Evolutionary conservation across 2,113 vertebrate genomes (phyloP), one percentile per base, ranked within the genome.

Genomic region (Syngnathus typhle): DNA sequence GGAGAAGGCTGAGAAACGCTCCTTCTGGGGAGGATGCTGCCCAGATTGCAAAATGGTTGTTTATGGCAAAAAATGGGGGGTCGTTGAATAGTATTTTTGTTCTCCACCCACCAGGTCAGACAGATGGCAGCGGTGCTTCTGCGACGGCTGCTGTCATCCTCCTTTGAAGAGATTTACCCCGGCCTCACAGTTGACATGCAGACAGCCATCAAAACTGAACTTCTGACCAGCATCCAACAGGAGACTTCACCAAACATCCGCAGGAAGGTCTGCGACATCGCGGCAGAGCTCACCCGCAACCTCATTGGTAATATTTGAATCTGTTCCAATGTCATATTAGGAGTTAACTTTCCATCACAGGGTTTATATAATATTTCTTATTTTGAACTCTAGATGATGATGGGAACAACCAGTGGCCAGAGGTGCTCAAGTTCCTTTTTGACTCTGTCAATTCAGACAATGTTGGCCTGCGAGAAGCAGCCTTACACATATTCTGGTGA

Each of bases 401-500:
- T 38, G 96, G 97, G 39, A 99, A 97, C 80, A 99, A 97, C 80
- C 96, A 98, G 78, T 99, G 97, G 97, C 96, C 96, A 23, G 97
- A 98, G 81, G 87, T 95, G 71, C 87, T 99, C 70, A 98, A 98
- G 83, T 99, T 99, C 81, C 92, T 99, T 38, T 99, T 99, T 71
- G 97, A 98, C 67, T 98, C 96, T 0, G 95, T 99, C 65, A 99
- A 94, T 84, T 98, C 97, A 43, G 93, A 96, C 77, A 93, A 93
- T 0, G 89, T 95, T 32, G 89, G 91, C 63, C 88, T 99, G 60
- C 92, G 94, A 66, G 97, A 99, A 84, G 92, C 96, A 56, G 97
- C 97, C n/a, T 88, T 99, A 23, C 97, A 99, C 87, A 96, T 99
- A 75, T 99, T 99, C 89, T 99, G 97, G 97, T 99, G 89, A 89